These are phyloP conservation scores for Yponomeuta cagnagella DNA, from an alignment of 2,888 invertebrate species.

Conservation along the genomic window DNA sequence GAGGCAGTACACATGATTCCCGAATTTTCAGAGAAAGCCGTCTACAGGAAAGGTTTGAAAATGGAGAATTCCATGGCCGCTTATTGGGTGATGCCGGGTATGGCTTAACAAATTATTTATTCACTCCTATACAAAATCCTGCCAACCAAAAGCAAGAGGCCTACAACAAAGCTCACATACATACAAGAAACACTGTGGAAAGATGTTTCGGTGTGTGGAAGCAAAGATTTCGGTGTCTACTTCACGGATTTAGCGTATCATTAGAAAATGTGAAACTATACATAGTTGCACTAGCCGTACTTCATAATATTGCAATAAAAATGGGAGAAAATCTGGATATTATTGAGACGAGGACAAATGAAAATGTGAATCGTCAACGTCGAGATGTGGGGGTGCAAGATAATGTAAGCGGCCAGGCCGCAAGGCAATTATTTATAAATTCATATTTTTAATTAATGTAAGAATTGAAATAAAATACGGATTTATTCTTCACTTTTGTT, in stretches of 20 bases:
- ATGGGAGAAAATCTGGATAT: too few relatives aligned
- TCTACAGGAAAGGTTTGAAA: conserved; percentile 19
- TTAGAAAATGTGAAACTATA: conserved; percentile 14
- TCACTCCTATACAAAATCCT: conserved; percentile 18
- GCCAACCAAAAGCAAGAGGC: conserved; percentile 14
- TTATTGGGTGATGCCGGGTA: conserved; percentile 22
- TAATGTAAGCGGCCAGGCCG: too few relatives aligned
- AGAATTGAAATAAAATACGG: too few relatives aligned
- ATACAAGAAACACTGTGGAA: conserved; percentile 21
- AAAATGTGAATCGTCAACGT: too few relatives aligned
- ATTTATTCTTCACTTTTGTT: too few relatives aligned
- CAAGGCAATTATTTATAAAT: too few relatives aligned
- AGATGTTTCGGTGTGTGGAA: conserved; percentile 25
- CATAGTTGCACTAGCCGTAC: conserved; percentile 20
- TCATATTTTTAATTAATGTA: too few relatives aligned
- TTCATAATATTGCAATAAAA: conserved; percentile 21
- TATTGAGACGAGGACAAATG: too few relatives aligned
- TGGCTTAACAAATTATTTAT: conserved; percentile 18
- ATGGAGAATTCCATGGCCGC: conserved; percentile 15
- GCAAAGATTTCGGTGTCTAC: conserved; percentile 21
- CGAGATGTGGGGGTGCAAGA: too few relatives aligned
- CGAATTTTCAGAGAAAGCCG: conserved; percentile 19
- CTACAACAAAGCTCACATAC: conserved; percentile 22
- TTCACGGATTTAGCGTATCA: conserved; percentile 17
- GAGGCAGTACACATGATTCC: conserved; percentile 19